These are phyloP conservation scores for Acrossocheilus wenchowensis DNA, from an alignment of 2,797 vertebrate genomes.

Conservation along the genomic window DNA sequence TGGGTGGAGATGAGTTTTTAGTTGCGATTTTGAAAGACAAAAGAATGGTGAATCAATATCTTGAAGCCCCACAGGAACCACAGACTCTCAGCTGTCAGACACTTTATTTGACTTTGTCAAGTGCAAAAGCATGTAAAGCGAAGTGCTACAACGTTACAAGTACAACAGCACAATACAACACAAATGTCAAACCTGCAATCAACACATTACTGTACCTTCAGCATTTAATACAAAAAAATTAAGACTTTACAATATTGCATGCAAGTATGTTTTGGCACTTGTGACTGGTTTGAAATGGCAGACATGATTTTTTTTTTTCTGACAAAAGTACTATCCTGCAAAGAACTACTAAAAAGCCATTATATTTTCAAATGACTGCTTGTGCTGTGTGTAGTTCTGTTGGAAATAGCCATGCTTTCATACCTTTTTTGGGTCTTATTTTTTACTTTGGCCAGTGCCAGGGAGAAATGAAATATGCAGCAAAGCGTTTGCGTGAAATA, in stretches of 20 bases:
- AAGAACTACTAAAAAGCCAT: conserved; percentile 37
- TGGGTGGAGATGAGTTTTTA: neutral
- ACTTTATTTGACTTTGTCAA: conserved; percentile 86
- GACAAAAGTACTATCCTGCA: neutral
- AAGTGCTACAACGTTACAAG: conserved; percentile 75
- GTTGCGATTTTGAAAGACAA: neutral
- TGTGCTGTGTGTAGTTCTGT: conserved; percentile 14
- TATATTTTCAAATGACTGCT: conserved; percentile 8
- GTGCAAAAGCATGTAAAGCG: conserved; percentile 81
- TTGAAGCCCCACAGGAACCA: conserved; percentile 14
- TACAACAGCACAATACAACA: conserved; percentile 60
- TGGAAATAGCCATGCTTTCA: neutral
- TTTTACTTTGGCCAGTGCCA: conserved; percentile 1
- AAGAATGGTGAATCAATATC: neutral
- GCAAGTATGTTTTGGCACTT: conserved; percentile 44
- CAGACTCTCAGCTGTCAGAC: conserved; percentile 77
- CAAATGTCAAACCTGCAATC: conserved; percentile 1
- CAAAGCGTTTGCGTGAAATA: neutral
- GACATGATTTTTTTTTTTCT: neutral
- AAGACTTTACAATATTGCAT: conserved; percentile 25
- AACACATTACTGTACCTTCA: conserved; percentile 2
- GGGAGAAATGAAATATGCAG: conserved; percentile 8
- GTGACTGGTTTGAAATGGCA: neutral
- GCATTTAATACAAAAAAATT: neutral
- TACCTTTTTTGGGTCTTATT: neutral